Conservation (phyloP, 2,888 invertebrate species). For the Trachelus stipa region DNA sequence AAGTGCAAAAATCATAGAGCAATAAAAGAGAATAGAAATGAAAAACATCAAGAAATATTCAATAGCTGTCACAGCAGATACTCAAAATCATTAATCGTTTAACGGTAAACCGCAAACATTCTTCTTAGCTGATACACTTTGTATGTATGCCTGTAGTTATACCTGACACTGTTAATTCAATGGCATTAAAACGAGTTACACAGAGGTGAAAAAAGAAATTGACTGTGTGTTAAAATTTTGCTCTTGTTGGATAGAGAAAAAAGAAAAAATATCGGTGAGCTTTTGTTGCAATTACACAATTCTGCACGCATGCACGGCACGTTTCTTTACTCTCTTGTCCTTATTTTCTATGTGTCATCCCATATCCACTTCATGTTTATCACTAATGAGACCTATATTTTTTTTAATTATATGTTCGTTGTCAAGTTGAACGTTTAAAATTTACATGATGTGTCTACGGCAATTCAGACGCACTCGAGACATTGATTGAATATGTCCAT, state of each 20-base stretch:
- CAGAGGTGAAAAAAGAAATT: background rate
- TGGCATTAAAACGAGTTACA: background rate
- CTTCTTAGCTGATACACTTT: too few relatives aligned
- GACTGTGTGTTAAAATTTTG: background rate
- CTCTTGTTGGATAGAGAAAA: background rate
- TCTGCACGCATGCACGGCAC: conserved; percentile 32
- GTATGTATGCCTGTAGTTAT: too few relatives aligned
- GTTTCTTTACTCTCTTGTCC: conserved; percentile 19
- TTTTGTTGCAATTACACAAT: conserved; percentile 17
- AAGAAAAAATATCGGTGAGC: background rate
- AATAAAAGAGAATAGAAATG: too few relatives aligned
- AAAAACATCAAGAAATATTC: too few relatives aligned
- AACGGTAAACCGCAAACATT: too few relatives aligned
- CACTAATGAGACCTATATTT: background rate
- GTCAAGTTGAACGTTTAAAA: background rate
- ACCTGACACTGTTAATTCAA: background rate
- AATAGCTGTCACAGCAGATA: too few relatives aligned
- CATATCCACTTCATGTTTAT: conserved; percentile 1
- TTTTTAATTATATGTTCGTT: background rate
- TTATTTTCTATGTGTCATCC: conserved; percentile 9
- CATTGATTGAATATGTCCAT: too few relatives aligned
- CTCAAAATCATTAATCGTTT: too few relatives aligned
- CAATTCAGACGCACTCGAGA: too few relatives aligned
- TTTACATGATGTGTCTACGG: too few relatives aligned
- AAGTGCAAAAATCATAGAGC: too few relatives aligned